Evolutionary conservation across 2,113 vertebrate species (phyloP).

Genomic region (Noctilio leporinus): DNA sequence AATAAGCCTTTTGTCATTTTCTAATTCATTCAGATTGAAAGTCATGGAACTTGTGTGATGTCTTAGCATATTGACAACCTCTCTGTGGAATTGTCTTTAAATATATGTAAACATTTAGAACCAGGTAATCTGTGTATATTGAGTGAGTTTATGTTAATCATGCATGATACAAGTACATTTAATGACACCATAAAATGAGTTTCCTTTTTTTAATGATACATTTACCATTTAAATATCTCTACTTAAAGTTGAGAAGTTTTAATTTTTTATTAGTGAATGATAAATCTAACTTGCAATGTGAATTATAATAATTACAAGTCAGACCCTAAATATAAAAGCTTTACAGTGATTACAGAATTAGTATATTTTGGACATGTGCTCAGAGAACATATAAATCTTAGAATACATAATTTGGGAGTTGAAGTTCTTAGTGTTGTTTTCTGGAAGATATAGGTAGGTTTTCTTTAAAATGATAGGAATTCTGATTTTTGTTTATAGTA

Average conservation of each 20-base stretch:
- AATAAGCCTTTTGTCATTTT: background rate
- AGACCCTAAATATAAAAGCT: background rate
- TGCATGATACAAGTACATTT: background rate
- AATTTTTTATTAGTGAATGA: background rate
- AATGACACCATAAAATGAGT: background rate
- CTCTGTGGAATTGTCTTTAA: background rate
- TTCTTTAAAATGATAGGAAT: slow-evolving; percentile 9
- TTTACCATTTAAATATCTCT: slow-evolving; percentile 21
- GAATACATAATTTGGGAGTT: background rate
- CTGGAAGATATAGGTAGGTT: background rate
- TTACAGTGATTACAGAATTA: background rate
- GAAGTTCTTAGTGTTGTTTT: slow-evolving; percentile 5
- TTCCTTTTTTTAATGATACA: background rate
- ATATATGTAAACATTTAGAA: slow-evolving; percentile 25
- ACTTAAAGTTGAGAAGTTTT: background rate
- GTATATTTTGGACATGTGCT: background rate
- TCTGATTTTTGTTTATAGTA: background rate
- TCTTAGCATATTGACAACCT: background rate
- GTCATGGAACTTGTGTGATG: background rate
- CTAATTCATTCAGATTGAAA: slow-evolving; percentile 12
- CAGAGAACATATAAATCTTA: background rate
- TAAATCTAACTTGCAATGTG: background rate
- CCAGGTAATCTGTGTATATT: background rate
- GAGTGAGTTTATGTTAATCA: background rate
- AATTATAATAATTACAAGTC: background rate